These are phyloP conservation scores for Conchocele bisecta DNA, from an alignment of 2,888 invertebrate species.

Conservation along the genomic window DNA sequence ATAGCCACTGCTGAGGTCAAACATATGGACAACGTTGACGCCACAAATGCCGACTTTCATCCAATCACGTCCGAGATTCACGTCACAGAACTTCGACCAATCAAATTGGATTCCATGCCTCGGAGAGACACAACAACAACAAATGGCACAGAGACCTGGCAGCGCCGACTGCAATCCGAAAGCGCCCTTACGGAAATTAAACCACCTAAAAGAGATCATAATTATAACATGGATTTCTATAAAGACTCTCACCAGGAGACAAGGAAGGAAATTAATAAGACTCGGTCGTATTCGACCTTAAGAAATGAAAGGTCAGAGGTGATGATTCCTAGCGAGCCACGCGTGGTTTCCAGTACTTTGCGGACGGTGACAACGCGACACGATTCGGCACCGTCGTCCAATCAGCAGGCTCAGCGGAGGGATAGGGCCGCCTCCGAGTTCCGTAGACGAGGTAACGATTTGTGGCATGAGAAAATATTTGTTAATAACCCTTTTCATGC, in stretches of 20 bases:
- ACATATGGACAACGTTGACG: conserved; percentile 23
- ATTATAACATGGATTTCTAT: conserved; percentile 7
- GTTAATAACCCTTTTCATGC: too few relatives aligned
- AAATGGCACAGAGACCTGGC: conserved; percentile 32
- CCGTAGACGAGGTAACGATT: conserved; percentile 60
- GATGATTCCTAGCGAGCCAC: conserved; percentile 20
- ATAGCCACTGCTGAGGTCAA: conserved; percentile 52
- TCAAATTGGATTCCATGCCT: conserved; percentile 51
- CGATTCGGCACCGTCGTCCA: too few relatives aligned
- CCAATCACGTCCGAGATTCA: conserved; percentile 59
- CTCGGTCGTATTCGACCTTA: conserved; percentile 18
- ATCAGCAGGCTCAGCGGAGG: conserved; percentile 10
- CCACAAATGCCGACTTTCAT: conserved; percentile 50
- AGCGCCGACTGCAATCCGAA: conserved; percentile 49
- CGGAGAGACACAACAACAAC: conserved; percentile 15
- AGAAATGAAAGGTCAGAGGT: conserved; percentile 9
- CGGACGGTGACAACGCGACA: conserved; percentile 52
- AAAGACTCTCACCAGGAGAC: not conserved
- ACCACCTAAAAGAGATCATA: conserved; percentile 14
- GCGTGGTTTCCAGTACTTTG: conserved; percentile 42
- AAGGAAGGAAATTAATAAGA: too few relatives aligned
- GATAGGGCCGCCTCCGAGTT: conserved; percentile 59
- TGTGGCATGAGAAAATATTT: too few relatives aligned
- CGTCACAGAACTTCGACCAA: conserved; percentile 57
- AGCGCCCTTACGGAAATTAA: conserved; percentile 26